Evolutionary conservation across 2,113 vertebrate genomes (phyloP), one percentile per base, ranked within the genome.

Genomic region (Rhabdomys dilectus): DNA sequence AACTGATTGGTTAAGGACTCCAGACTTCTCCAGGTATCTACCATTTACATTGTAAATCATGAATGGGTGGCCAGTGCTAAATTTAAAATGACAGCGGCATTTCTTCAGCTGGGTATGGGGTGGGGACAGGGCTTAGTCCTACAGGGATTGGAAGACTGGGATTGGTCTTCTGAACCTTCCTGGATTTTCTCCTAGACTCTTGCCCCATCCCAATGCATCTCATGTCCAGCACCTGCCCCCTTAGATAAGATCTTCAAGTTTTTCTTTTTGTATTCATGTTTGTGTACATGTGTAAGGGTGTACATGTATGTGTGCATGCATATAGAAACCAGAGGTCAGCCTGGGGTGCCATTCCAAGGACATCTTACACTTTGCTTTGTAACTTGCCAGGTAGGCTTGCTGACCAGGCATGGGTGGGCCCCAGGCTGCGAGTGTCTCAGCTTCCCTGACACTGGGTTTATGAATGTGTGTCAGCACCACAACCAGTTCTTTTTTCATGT

Each of bases 1-100:
- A 97, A 98, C 96, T 87, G 92, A 97, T 95, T 5, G 51, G 76
- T 78, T 97, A 94, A 98, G 94, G 96, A 91, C 75, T 93, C 97
- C 94, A 97, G 95, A 94, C 90, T 97, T 93, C 93, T 88, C 53
- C 73, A 85, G 94, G 86, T 91, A 89, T 53, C 88, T 13, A 64
- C 90, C 95, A 92, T 88, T 93, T 92, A 96, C 56, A 66, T 0
- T 85, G 92, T 88, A 97, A 93, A 91, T 96, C 91, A 84, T 42
- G 92, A 90, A 92, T 88, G 92, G 56, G 86, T 70, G 81, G 90
- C 76, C 91, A 73, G 8, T 82, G 76, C 85, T 95, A 92, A 88
- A 82, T 94, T 91, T 95, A 95, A 96, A 93, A 95, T 82, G 76
- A 91, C 94, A 84, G 64, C 85, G 51, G 58, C 64, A 72, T 94